Percentiles rank a stretch among this genome's conserved stretches.
These are phyloP conservation scores for Pseudorectes ferrugineus DNA, from an alignment of 2,113 vertebrate species.

Conservation along the genomic window DNA sequence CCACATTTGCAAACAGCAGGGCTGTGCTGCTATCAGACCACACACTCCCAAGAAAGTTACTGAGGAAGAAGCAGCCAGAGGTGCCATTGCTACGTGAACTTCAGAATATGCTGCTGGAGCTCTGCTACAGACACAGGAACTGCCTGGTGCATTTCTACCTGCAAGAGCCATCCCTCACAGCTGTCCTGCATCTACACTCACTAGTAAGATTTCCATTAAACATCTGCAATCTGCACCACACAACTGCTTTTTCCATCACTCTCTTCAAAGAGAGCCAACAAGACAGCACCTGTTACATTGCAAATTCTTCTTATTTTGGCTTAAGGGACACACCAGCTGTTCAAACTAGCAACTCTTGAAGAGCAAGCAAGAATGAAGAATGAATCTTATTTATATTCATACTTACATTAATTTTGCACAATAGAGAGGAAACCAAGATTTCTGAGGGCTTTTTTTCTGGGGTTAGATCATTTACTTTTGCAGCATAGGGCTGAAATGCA, in stretches of 20 bases:
- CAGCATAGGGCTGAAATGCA: not conserved
- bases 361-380: not conserved
- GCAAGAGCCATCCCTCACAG: not conserved
- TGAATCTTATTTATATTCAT: not conserved
- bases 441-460: not conserved
- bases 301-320: not conserved
- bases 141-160: not conserved
- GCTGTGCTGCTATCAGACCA: not conserved
- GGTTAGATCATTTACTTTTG: not conserved
- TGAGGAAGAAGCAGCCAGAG: not conserved
- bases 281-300: not conserved
- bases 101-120: not conserved
- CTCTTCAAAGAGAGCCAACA: not conserved
- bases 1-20: not conserved
- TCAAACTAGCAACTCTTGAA: not conserved
- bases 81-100: fast-evolving
- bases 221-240: not conserved
- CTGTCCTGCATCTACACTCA: not conserved
- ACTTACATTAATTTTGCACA: not conserved
- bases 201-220: not conserved
- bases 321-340: not conserved
- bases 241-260: not conserved
- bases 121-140: not conserved
- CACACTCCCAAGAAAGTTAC: not conserved
- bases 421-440: not conserved